Base-by-base conservation (phyloP, 2,797 vertebrate species). In the Anguilla megastoma region DNA sequence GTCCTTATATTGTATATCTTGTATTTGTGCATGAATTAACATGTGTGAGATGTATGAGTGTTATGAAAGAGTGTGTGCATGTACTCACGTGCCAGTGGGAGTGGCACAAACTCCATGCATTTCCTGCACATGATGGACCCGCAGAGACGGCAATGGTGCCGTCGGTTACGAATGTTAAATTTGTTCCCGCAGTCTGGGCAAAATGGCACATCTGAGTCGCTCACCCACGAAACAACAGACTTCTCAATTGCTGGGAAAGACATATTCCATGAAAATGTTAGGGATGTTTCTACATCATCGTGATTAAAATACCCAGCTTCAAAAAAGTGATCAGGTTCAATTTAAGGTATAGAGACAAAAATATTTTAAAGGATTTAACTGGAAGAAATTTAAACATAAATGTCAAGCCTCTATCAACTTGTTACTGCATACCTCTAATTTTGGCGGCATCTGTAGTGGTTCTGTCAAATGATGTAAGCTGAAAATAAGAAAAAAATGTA, bases 61-160 rank as follows among this genome's bases (percentile, higher is more conserved):
- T 27, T 45, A 3, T 58, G 56, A 58, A 58, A 58, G 2, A 14
- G 54, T 50, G 41, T 41, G 89, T 69, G 3, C 14, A 63, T 10
- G 87, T 93, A 95, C 98, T 92, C 94, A 99, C 98, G 96, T 74
- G 98, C 98, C 90, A 99, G 91, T 50, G 96, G 96, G 18, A 99
- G 95, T 21, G 97, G 96, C 90, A 99, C 93, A 71, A 98, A 97
- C 21, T 99, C 97, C 96, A 97, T 98, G 93, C 99, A 99, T 89
- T 95, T 98, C 94, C 96, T 97, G 93, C 99, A 99, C 98, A 99
- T 99, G 87, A 99, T 99, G 41, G 98, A 99, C 0, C 99, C 99
- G 1, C 98, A 99, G 12, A 99, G 97, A 14, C 98, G 98, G 92
- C 98, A 99, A 91, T 99, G 99, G 93, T 99, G 99, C 21, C 98